phyloP scores from a whole-genome alignment of 2,113 vertebrate species.

The Sapayoa aenigma region DNA sequence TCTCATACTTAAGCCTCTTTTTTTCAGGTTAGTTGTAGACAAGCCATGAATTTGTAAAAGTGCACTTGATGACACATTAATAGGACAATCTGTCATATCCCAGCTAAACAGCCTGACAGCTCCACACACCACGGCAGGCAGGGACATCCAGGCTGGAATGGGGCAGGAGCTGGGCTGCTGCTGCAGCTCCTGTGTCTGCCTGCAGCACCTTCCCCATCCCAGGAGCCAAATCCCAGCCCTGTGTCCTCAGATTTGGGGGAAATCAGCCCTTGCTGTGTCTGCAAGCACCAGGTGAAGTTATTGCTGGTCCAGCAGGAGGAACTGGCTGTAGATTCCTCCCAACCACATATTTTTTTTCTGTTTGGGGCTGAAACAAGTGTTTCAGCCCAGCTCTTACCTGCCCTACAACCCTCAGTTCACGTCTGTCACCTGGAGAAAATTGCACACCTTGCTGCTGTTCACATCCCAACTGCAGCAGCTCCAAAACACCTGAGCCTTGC shows the following conservation, averaged over 20 bases:
- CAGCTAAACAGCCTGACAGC: slow-evolving; percentile 62
- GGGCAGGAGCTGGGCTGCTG: not conserved
- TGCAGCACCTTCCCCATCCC: not conserved
- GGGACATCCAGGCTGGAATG: not conserved
- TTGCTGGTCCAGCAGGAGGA: not conserved
- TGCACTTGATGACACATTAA: slow-evolving; percentile 71
- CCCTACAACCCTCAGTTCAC: too few relatives aligned
- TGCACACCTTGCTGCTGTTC: too few relatives aligned
- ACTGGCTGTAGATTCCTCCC: too few relatives aligned
- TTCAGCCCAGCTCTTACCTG: not conserved
- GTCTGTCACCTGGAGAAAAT: too few relatives aligned
- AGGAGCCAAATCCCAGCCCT: not conserved
- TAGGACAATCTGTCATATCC: slow-evolving; percentile 67
- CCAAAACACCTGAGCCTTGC: not conserved
- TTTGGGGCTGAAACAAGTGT: not conserved
- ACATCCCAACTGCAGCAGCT: too few relatives aligned
- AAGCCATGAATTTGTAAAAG: slow-evolving; percentile 60
- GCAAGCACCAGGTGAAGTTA: not conserved
- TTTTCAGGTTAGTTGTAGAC: slow-evolving; percentile 65
- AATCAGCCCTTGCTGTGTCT: not conserved
- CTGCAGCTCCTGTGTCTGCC: not conserved
- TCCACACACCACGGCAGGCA: slow-evolving; percentile 29
- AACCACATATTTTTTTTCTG: rapidly evolving
- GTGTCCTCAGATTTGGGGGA: not conserved
- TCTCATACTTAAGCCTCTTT: slow-evolving; percentile 53